Base-by-base conservation (phyloP, 2,888 invertebrate genomes). In the Drosophila kambysellisi region DNA sequence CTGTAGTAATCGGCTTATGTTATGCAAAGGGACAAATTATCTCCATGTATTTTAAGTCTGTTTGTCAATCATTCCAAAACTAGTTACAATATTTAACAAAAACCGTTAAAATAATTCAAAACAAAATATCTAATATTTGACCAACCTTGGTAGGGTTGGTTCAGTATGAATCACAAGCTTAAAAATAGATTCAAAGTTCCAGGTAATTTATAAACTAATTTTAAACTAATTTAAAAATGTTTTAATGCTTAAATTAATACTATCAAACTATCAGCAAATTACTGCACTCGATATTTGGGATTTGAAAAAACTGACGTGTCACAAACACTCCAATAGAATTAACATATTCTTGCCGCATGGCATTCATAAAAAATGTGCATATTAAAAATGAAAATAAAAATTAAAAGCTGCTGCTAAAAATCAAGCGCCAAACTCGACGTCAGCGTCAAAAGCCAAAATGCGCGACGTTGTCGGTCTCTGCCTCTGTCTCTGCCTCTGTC, bases 321-420 rank as follows among this genome's bases (percentile, higher is more conserved):
- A 65, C 81, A 77, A 78, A 78, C 77, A 78, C 48, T 57, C 37
- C 77, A 67, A 67, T 62, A 43, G 54, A 78, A 71, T 62, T 67
- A 81, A 78, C 77, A 81, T 78, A 81, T 81, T 66, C 77, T 46
- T 51, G 29, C 39, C 69, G 54, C 52, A 62, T 53, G 43, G 77
- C 62, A 48, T 20, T 33, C 67, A 82, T 66, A 25, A 64, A 79
- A 82, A 79, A 75, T 69, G 80, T 66, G 65, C 58, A 66, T 68
- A 71, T 70, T 77, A 79, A 90, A 85, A 79, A 85, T 79, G 77
- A 77, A 89, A 90, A 90, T 86, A 75, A 90, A 88, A 90, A 90
- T 90, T 89, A 86, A 86, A 86, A 90, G 81, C 89, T 83, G 71
- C 81, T 78, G 87, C 87, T 86, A 83, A 86, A 90, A 90, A 90